Evolutionary conservation across 2,888 invertebrate genomes (phyloP).

Genomic region (Autographa pulchrina): DNA sequence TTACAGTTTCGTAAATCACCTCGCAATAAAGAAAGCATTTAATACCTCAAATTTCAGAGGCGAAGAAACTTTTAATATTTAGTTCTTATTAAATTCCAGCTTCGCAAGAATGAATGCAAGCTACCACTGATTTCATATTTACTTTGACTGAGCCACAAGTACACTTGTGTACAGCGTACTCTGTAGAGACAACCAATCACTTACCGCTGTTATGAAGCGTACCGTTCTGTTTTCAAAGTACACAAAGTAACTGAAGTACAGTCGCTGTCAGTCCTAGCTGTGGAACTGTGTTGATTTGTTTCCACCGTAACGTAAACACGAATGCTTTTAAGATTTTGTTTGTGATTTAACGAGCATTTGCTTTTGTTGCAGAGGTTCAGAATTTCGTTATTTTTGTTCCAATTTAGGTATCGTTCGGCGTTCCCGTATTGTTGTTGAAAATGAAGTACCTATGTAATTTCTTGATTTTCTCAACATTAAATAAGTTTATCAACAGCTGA

Average conservation of each 20-base stretch:
- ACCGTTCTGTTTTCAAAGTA: not conserved
- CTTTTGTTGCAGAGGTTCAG: not conserved
- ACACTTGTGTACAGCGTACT: not conserved
- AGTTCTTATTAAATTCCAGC: too few relatives aligned
- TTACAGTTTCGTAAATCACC: too few relatives aligned
- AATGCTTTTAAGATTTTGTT: conserved; percentile 4
- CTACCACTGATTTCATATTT: not conserved
- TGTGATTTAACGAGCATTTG: not conserved
- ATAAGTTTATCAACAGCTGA: too few relatives aligned
- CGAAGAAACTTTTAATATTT: too few relatives aligned
- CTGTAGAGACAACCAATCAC: conserved; percentile 30
- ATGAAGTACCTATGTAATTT: too few relatives aligned
- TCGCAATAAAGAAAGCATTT: too few relatives aligned
- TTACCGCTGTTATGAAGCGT: conserved; percentile 15
- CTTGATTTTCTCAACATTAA: too few relatives aligned
- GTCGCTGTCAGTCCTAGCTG: not conserved
- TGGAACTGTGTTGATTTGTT: not conserved
- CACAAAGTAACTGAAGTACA: conserved; percentile 7
- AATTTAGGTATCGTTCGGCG: not conserved
- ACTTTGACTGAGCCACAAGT: not conserved
- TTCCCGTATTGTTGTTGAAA: too few relatives aligned
- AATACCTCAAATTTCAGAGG: too few relatives aligned
- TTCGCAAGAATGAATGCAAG: not conserved
- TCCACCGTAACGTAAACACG: not conserved
- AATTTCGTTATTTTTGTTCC: not conserved